These are phyloP conservation scores for Ischnus inquisitorius DNA, from an alignment of 2,888 invertebrate species.

Conservation along the genomic window DNA sequence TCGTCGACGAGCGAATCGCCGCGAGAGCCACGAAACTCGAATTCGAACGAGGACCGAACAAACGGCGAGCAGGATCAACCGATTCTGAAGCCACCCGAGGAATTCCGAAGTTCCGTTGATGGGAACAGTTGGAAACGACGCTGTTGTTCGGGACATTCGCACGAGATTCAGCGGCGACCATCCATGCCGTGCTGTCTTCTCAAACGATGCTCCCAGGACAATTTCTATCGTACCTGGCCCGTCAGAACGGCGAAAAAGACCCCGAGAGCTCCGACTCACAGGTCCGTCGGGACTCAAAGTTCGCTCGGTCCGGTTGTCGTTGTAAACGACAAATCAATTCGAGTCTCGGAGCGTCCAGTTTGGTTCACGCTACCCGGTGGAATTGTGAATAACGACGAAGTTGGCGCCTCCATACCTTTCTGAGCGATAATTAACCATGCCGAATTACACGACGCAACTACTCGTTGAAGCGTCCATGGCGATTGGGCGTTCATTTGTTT, in stretches of 20 bases:
- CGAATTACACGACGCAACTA: neutral
- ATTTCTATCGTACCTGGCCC: constrained; percentile 80
- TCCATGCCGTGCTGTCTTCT: constrained; percentile 76
- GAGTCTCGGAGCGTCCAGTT: constrained; percentile 42
- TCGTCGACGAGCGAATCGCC: neutral
- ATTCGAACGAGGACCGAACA: neutral
- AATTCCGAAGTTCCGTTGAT: constrained; percentile 72
- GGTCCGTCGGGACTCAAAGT: constrained; percentile 71
- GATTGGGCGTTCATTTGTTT: neutral
- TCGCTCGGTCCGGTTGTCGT: constrained; percentile 71
- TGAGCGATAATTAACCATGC: constrained; percentile 56
- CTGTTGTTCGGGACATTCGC: constrained; percentile 76
- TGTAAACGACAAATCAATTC: constrained; percentile 69
- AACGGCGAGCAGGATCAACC: constrained; percentile 66
- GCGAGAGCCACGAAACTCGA: too few relatives aligned
- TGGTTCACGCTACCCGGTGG: constrained; percentile 43
- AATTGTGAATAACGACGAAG: constrained; percentile 68
- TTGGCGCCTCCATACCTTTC: constrained; percentile 80
- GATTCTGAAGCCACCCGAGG: constrained; percentile 77
- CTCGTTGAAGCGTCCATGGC: neutral
- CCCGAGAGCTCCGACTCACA: constrained; percentile 60
- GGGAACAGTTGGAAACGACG: constrained; percentile 72
- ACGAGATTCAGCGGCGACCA: constrained; percentile 73
- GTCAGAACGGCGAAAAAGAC: constrained; percentile 70
- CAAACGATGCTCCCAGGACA: constrained; percentile 74